Percentiles rank a stretch among this genome's conserved stretches.
Evolutionary conservation across 1,140 invertebrate genomes (phyloP).

Genomic region (Drosophila gunungcola): DNA sequence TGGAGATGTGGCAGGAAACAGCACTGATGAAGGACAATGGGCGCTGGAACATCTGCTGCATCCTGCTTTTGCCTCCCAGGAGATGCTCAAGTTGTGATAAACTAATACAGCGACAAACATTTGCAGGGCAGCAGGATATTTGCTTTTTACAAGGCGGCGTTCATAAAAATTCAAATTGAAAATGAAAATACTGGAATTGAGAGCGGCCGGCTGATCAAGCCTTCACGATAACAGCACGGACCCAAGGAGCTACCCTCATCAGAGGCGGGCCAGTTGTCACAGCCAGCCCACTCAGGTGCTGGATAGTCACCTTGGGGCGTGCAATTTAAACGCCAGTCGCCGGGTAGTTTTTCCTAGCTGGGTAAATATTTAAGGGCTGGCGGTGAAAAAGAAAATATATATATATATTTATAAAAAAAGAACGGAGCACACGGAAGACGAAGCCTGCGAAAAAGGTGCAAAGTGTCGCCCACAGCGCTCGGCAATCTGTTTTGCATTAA

Average conservation of each 20-base stretch:
- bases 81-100: slow-evolving; percentile 75
- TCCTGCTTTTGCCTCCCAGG: slow-evolving; percentile 51
- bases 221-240: slow-evolving; percentile 45
- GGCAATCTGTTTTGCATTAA: slow-evolving; percentile 81
- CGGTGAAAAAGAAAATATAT: slow-evolving; percentile 6
- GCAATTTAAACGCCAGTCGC: slow-evolving; percentile 62
- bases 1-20: slow-evolving; percentile 6
- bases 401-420: background rate
- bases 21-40: slow-evolving; percentile 42
- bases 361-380: slow-evolving; percentile 72
- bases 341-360: slow-evolving; percentile 59
- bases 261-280: slow-evolving; percentile 55
- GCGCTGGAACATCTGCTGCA: slow-evolving; percentile 43
- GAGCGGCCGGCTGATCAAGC: slow-evolving; percentile 54
- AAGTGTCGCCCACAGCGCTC: slow-evolving; percentile 75
- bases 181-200: slow-evolving; percentile 67
- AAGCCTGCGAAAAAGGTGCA: slow-evolving; percentile 61
- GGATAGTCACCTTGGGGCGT: slow-evolving; percentile 55
- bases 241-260: slow-evolving; percentile 57
- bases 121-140: slow-evolving; percentile 67
- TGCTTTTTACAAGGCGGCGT: slow-evolving; percentile 70
- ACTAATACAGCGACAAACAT: slow-evolving; percentile 81
- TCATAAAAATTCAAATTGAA: slow-evolving; percentile 81
- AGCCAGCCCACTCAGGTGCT: slow-evolving; percentile 55
- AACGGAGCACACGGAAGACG: slow-evolving; percentile 17